Evolutionary conservation across 2,113 vertebrate species (phyloP).

Genomic region (Cairina moschata): DNA sequence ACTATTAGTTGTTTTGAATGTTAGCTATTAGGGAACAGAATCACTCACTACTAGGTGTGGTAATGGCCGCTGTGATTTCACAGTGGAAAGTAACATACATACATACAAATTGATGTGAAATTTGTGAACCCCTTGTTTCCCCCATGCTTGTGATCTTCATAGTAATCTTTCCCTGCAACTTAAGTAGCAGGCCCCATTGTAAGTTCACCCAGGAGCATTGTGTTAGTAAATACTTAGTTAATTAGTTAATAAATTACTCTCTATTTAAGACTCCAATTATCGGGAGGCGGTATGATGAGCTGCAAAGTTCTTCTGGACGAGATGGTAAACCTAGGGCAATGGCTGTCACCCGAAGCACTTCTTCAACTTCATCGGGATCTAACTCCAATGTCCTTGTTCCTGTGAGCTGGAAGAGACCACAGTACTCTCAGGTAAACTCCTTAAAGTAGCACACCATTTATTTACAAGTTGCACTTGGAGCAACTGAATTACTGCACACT

Average conservation of each 20-base stretch:
- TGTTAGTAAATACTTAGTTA: neutral
- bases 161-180: neutral
- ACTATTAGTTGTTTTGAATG: neutral
- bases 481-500: neutral
- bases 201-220: slow-evolving; percentile 28
- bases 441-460: neutral
- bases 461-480: neutral
- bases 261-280: slow-evolving; percentile 91
- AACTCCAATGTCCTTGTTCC: slow-evolving; percentile 98
- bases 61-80: neutral
- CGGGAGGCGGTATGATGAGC: slow-evolving; percentile 91
- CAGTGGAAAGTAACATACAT: neutral
- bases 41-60: neutral
- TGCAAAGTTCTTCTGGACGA: slow-evolving; percentile 88
- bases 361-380: slow-evolving; percentile 96
- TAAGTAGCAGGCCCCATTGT: neutral
- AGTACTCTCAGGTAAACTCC: slow-evolving; percentile 90
- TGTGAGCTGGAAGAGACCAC: slow-evolving; percentile 97
- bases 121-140: neutral
- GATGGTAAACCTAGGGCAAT: slow-evolving; percentile 92
- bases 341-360: slow-evolving; percentile 94
- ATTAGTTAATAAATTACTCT: neutral
- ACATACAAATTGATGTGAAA: neutral
- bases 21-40: neutral
- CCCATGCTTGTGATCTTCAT: neutral